Evolutionary conservation across 1,140 invertebrate genomes (phyloP).

Genomic region (Coenobita brevimanus): DNA sequence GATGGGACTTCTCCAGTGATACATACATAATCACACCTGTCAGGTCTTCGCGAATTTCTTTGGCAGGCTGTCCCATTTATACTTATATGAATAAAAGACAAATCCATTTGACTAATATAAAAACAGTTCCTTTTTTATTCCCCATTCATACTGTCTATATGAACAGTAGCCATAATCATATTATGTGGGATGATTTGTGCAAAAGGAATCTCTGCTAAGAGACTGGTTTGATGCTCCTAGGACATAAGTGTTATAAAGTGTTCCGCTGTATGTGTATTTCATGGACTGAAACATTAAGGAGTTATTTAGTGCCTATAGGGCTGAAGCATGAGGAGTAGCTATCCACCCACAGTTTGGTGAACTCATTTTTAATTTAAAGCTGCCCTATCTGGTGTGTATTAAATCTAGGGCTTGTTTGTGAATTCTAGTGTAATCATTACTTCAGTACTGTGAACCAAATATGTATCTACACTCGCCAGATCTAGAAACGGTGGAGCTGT

Average conservation of each 20-base stretch:
- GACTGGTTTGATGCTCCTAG: neutral
- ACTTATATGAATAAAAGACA: neutral
- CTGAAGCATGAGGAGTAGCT: neutral
- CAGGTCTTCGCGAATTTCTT: too few relatives aligned
- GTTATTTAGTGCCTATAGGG: neutral
- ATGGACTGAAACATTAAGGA: neutral
- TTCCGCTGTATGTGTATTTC: constrained; percentile 26
- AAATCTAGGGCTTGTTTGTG: neutral
- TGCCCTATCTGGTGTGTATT: neutral
- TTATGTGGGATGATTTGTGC: constrained; percentile 22
- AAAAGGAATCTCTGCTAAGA: constrained; percentile 4
- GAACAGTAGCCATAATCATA: neutral
- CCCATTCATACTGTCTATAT: constrained; percentile 10
- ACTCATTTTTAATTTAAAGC: neutral
- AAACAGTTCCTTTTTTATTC: neutral
- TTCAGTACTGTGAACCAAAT: neutral
- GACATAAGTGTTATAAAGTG: neutral
- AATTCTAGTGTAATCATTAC: neutral
- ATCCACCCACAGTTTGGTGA: constrained; percentile 4
- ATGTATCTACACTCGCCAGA: constrained; percentile 4
- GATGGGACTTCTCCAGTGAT: too few relatives aligned
- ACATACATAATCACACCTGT: too few relatives aligned
- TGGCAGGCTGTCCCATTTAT: too few relatives aligned
- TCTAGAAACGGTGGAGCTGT: neutral
- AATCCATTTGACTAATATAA: neutral